Conservation (phyloP, 2,113 vertebrate genomes). For the Etheostoma cragini region DNA sequence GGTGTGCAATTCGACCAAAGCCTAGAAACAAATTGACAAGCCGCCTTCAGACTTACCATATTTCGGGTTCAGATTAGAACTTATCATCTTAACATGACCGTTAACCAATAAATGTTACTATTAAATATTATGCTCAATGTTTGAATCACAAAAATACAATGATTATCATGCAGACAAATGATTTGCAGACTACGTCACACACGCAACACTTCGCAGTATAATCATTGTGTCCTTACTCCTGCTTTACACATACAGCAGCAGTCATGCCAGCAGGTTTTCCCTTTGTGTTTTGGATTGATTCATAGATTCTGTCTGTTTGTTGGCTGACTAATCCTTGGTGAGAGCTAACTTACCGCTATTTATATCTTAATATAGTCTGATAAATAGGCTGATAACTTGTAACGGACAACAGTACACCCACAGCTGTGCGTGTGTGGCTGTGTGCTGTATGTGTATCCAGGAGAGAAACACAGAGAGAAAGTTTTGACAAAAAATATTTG, state of each 20-base stretch:
- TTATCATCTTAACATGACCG: neutral
- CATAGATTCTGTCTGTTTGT: neutral
- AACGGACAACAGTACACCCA: neutral
- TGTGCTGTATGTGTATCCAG: neutral
- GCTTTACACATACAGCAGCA: neutral
- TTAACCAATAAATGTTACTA: neutral
- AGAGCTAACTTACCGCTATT: constrained; percentile 3
- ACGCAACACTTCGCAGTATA: neutral
- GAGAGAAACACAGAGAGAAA: neutral
- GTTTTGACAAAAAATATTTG: neutral
- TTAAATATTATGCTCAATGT: neutral
- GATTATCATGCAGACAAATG: neutral
- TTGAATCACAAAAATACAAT: neutral
- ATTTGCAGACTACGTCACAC: neutral
- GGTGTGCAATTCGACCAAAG: neutral
- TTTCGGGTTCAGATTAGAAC: neutral
- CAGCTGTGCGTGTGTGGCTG: neutral
- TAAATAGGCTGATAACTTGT: neutral
- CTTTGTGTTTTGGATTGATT: neutral
- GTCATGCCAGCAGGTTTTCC: neutral
- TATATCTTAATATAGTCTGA: constrained; percentile 1
- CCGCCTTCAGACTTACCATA: neutral
- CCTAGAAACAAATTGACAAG: neutral
- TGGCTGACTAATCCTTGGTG: neutral
- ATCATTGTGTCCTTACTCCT: neutral